Evolutionary conservation across 2,113 vertebrate genomes (phyloP).

Genomic region (Bostrychus sinensis): DNA sequence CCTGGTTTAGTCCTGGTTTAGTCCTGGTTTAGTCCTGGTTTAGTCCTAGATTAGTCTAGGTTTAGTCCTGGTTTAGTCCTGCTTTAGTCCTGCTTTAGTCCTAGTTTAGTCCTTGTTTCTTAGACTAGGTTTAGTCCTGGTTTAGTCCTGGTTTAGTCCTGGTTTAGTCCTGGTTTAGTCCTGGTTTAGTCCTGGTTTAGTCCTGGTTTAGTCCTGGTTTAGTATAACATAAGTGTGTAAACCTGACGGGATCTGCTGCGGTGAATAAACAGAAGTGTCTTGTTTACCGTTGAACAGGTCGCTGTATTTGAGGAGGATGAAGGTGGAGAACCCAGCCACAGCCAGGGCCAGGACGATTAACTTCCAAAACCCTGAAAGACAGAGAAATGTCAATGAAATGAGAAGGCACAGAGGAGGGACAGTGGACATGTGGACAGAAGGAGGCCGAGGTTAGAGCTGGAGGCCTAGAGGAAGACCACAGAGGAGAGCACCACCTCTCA

Average conservation of each 20-base stretch:
- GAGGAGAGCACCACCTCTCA: too few species aligned
- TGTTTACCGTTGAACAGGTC: not conserved
- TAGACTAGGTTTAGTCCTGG: not conserved
- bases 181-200: not conserved
- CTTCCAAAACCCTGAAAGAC: not conserved
- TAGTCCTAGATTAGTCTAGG: not conserved
- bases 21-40: not conserved
- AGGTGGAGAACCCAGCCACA: rapidly evolving
- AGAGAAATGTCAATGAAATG: too few species aligned
- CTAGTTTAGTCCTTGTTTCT: not conserved
- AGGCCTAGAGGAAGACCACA: too few species aligned
- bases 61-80: not conserved
- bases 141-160: not conserved
- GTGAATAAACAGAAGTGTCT: too few species aligned
- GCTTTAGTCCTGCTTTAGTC: not conserved
- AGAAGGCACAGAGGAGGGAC: too few species aligned
- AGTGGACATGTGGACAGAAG: too few species aligned
- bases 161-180: not conserved
- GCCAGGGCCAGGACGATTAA: not conserved
- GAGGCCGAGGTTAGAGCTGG: too few species aligned
- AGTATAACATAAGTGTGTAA: too few species aligned
- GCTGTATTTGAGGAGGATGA: conserved; percentile 5
- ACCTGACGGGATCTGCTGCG: too few species aligned
- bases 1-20: not conserved
- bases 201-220: not conserved